Conservation (phyloP, 2,888 invertebrate species). For the Orchestes rusci region DNA sequence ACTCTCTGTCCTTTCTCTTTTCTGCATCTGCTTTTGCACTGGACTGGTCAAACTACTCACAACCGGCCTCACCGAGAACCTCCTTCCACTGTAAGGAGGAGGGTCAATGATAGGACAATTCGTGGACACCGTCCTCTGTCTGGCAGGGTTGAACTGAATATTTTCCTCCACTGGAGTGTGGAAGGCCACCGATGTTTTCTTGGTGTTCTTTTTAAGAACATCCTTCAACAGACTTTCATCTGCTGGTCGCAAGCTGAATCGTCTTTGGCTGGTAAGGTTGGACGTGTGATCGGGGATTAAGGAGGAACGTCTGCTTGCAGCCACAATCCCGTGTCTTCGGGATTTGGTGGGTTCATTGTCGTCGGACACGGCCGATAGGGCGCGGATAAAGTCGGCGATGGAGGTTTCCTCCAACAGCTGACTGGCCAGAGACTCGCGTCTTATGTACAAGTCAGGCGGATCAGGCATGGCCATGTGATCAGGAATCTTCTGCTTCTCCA, state of each 20-base stretch:
- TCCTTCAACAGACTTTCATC: conserved; percentile 27
- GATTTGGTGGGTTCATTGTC: conserved; percentile 19
- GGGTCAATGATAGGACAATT: not conserved
- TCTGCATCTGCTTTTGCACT: conserved; percentile 29
- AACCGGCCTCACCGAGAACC: conserved; percentile 16
- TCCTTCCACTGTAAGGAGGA: conserved; percentile 16
- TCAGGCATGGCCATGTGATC: conserved; percentile 44
- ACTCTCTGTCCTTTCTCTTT: conserved; percentile 27
- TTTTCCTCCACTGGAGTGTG: conserved; percentile 17
- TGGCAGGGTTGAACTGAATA: conserved; percentile 2
- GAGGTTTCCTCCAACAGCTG: conserved; percentile 70
- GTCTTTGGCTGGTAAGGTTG: conserved; percentile 21
- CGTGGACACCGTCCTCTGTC: not conserved
- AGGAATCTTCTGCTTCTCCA: conserved; percentile 35
- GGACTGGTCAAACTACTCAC: conserved; percentile 22
- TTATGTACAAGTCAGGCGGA: conserved; percentile 16
- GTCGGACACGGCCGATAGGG: conserved; percentile 58
- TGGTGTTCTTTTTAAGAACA: conserved; percentile 9
- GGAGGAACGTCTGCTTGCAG: conserved; percentile 30
- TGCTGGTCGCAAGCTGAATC: conserved; percentile 34
- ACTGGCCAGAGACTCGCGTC: conserved; percentile 31
- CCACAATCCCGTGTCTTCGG: conserved; percentile 27
- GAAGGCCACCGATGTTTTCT: conserved; percentile 18
- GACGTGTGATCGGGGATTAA: conserved; percentile 25
- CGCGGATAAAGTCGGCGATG: conserved; percentile 72